A percentile compares a stretch with the other conserved stretches of the same genome.
phyloP scores from a whole-genome alignment of 2,797 vertebrate species.

The Syngnathus acus region DNA sequence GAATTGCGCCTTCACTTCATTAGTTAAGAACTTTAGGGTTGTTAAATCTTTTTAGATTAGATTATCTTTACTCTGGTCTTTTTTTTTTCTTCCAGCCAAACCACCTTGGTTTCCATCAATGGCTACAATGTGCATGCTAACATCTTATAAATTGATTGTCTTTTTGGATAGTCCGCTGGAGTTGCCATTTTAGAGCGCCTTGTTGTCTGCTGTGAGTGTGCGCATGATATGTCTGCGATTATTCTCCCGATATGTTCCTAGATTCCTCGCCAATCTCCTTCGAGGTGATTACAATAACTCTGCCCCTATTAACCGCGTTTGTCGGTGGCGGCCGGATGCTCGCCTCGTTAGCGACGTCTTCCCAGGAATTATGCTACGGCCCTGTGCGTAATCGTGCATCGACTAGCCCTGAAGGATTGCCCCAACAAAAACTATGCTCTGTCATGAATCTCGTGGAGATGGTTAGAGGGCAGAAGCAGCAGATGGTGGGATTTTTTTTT shows the following conservation, averaged over 20 bases:
- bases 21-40: no score
- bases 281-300: constrained; percentile 22
- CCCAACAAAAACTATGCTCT: constrained; percentile 8
- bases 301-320: not conserved
- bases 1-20: no score
- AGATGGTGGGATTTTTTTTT: constrained; percentile 50
- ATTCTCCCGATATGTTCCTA: constrained; percentile 30
- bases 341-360: constrained; percentile 9
- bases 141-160: not conserved
- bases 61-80: no score
- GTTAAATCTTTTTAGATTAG: no score
- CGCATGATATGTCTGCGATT: no score
- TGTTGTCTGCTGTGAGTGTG: not conserved
- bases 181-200: not conserved
- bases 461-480: constrained; percentile 22
- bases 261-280: constrained; percentile 25
- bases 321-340: not conserved
- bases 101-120: no score
- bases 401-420: constrained; percentile 33
- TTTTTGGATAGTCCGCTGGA: not conserved
- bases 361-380: constrained; percentile 37
- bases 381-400: constrained; percentile 41
- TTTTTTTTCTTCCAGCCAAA: no score
- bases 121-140: no score
- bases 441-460: constrained; percentile 32